Evolutionary conservation across 2,113 vertebrate species (phyloP).

Genomic region (Nyctereutes procyonoides): DNA sequence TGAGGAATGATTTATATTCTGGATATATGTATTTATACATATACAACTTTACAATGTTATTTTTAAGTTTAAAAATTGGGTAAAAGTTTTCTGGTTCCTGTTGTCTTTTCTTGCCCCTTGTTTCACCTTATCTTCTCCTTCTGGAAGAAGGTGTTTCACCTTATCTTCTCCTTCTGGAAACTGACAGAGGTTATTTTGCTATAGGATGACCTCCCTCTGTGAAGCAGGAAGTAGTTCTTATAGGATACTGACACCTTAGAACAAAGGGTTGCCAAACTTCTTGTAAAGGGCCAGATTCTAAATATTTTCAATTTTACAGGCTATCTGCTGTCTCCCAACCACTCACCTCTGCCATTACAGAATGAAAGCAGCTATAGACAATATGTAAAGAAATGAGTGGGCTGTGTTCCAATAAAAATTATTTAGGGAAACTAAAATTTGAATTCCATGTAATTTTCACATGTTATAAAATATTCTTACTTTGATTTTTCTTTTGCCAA

Average conservation of each 20-base stretch:
- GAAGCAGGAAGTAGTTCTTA: neutral
- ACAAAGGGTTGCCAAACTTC: neutral
- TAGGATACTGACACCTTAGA: neutral
- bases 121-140: neutral
- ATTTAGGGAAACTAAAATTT: slow-evolving; percentile 43
- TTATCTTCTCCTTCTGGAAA: neutral
- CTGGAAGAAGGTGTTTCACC: neutral
- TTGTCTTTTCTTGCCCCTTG: neutral
- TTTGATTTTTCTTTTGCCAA: slow-evolving; percentile 19
- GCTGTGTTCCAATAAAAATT: neutral
- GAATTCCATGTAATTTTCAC: neutral
- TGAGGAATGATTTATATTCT: neutral
- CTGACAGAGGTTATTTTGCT: neutral
- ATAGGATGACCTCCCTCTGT: neutral
- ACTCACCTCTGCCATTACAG: neutral
- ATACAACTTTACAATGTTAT: neutral
- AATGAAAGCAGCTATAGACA: neutral
- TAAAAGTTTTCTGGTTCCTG: neutral
- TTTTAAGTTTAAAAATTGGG: neutral
- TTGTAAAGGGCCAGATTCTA: neutral
- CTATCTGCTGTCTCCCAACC: neutral
- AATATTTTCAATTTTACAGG: neutral
- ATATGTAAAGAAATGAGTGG: neutral
- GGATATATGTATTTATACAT: neutral
- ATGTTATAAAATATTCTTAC: slow-evolving; percentile 14